A percentile compares a stretch with the other conserved stretches of the same genome.
These are phyloP conservation scores for Nymphalis io DNA, from an alignment of 1,140 invertebrate genomes.

Conservation along the genomic window DNA sequence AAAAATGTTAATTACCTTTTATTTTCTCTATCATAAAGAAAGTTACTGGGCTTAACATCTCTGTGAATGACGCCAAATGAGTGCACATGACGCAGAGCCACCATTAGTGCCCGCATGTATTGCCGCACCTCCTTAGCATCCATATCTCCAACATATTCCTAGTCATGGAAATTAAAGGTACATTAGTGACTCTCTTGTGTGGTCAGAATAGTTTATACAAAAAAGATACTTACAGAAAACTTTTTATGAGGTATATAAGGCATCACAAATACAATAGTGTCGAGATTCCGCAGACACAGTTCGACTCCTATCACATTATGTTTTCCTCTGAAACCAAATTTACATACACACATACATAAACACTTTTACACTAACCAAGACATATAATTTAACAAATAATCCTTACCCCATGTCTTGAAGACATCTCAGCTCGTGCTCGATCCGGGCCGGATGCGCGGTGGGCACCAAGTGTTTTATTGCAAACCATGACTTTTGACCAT, in stretches of 20 bases:
- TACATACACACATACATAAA: slow-evolving; percentile 14
- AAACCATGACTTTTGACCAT: slow-evolving; percentile 82
- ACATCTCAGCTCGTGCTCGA: slow-evolving; percentile 89
- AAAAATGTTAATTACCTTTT: slow-evolving; percentile 80
- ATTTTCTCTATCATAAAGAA: slow-evolving; percentile 90
- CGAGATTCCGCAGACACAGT: slow-evolving; percentile 88
- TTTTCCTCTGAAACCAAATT: slow-evolving; percentile 84
- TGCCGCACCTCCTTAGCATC: slow-evolving; percentile 85
- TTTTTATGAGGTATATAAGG: slow-evolving; percentile 91
- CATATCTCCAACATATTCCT: slow-evolving; percentile 90
- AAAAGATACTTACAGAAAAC: slow-evolving; percentile 85
- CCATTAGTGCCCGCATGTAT: slow-evolving; percentile 92
- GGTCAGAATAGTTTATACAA: not conserved
- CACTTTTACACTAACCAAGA: not conserved
- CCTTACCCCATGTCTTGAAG: slow-evolving; percentile 89
- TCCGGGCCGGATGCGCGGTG: slow-evolving; percentile 88
- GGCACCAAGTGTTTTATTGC: slow-evolving; percentile 92
- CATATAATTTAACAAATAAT: not conserved
- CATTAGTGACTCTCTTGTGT: too few species aligned
- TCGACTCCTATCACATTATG: slow-evolving; percentile 92
- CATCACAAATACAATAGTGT: slow-evolving; percentile 94
- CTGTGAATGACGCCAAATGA: slow-evolving; percentile 93
- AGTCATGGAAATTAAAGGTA: not conserved
- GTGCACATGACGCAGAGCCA: slow-evolving; percentile 91
- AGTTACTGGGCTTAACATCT: slow-evolving; percentile 97